phyloP scores from a whole-genome alignment of 2,888 invertebrate species.

The Stenurella melanura region DNA sequence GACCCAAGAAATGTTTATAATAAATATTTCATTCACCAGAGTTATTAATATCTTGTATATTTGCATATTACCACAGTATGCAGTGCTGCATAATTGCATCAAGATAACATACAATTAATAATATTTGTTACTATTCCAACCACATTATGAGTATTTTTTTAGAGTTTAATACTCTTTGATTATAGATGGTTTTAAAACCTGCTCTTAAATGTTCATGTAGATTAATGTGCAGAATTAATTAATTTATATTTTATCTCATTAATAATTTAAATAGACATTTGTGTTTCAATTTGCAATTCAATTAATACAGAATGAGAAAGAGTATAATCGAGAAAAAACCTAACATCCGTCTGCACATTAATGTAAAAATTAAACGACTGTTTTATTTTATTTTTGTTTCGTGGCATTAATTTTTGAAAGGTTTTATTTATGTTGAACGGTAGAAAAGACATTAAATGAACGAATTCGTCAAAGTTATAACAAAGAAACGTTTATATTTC shows the following conservation, averaged over 20 bases:
- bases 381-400: conserved; percentile 41
- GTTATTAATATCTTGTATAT: too few relatives aligned
- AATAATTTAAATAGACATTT: conserved; percentile 54
- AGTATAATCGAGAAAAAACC: conserved; percentile 37
- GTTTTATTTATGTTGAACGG: conserved; percentile 46
- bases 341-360: conserved; percentile 27
- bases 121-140: neutral
- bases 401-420: conserved; percentile 41
- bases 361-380: conserved; percentile 5
- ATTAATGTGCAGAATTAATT: conserved; percentile 45
- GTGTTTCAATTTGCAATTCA: conserved; percentile 54
- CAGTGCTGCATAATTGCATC: neutral
- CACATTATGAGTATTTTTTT: too few relatives aligned
- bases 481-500: conserved; percentile 61
- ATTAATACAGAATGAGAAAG: conserved; percentile 36
- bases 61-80: neutral
- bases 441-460: conserved; percentile 52
- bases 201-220: conserved; percentile 28
- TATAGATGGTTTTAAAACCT: conserved; percentile 28
- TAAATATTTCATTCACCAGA: neutral
- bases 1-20: neutral
- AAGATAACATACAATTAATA: neutral
- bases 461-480: conserved; percentile 57
- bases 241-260: conserved; percentile 50
- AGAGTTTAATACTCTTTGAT: too few relatives aligned